Percentiles rank a stretch among this genome's conserved stretches.
Evolutionary conservation across 2,888 invertebrate genomes (phyloP).

Genomic region (Cerceris rybyensis): DNA sequence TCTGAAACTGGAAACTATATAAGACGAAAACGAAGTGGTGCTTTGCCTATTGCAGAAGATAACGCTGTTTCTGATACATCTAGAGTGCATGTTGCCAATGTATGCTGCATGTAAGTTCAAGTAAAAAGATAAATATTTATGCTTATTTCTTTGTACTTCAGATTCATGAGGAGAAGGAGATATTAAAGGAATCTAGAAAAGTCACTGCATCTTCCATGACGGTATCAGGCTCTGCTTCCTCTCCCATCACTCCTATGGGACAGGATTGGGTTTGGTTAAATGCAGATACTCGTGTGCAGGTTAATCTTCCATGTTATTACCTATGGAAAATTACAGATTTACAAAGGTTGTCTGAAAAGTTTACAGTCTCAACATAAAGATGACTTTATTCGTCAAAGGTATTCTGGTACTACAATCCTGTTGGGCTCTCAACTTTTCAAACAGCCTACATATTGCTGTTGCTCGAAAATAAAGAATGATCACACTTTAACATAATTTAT

Average conservation of each 20-base stretch:
- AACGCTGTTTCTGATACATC: conserved; percentile 77
- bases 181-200: conserved; percentile 83
- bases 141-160: conserved; percentile 51
- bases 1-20: conserved; percentile 49
- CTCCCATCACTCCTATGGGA: conserved; percentile 86
- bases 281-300: conserved; percentile 93
- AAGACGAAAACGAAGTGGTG: conserved; percentile 76
- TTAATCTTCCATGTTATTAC: conserved; percentile 72
- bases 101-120: neutral
- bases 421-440: too few relatives aligned
- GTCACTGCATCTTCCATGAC: conserved; percentile 81
- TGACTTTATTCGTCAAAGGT: too few relatives aligned
- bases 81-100: conserved; percentile 64
- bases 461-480: too few relatives aligned
- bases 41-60: conserved; percentile 75
- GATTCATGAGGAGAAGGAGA: conserved; percentile 79
- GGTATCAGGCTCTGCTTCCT: conserved; percentile 80
- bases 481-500: conserved; percentile 29
- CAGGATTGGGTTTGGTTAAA: conserved; percentile 94
- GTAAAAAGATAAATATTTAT: neutral
- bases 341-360: too few relatives aligned
- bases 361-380: too few relatives aligned
- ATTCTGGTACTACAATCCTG: too few relatives aligned
- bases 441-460: too few relatives aligned
- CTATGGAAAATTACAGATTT: neutral